Evolutionary conservation across 1,140 invertebrate genomes (phyloP).

Genomic region (Papilio xuthus): DNA sequence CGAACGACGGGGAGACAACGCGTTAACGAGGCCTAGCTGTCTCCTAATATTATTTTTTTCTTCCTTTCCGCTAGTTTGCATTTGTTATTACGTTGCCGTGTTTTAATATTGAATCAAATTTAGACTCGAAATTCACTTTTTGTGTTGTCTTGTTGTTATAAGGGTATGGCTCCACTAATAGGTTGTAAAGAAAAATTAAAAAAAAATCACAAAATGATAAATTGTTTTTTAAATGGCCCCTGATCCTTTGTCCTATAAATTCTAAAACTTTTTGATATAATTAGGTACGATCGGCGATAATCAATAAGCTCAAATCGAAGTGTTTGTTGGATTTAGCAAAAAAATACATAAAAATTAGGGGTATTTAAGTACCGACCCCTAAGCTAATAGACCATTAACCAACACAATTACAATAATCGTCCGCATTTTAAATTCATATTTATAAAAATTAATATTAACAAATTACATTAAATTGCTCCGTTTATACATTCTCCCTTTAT

Average conservation of each 20-base stretch:
- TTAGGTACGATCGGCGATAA: neutral
- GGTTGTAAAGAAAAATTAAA: neutral
- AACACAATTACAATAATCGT: conserved; percentile 52
- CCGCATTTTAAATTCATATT: conserved; percentile 57
- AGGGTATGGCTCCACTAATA: neutral
- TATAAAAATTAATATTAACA: conserved; percentile 49
- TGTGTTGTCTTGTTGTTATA: neutral
- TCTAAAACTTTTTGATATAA: neutral
- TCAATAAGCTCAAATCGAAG: neutral
- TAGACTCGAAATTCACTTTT: neutral
- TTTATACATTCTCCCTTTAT: conserved; percentile 40
- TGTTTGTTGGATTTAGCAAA: neutral
- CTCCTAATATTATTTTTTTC: conserved; percentile 26
- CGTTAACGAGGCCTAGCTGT: conserved; percentile 37
- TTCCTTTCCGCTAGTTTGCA: conserved; percentile 18
- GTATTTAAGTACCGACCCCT: neutral
- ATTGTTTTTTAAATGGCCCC: neutral
- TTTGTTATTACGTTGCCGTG: conserved; percentile 4
- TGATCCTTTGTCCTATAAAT: neutral
- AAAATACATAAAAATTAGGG: neutral
- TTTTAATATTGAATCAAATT: conserved; percentile 19
- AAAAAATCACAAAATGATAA: neutral
- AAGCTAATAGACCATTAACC: conserved; percentile 46
- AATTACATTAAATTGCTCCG: conserved; percentile 67
- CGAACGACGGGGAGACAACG: conserved; percentile 33